phyloP scores from a whole-genome alignment of 1,140 invertebrate species.

The Drosophila bocqueti region DNA sequence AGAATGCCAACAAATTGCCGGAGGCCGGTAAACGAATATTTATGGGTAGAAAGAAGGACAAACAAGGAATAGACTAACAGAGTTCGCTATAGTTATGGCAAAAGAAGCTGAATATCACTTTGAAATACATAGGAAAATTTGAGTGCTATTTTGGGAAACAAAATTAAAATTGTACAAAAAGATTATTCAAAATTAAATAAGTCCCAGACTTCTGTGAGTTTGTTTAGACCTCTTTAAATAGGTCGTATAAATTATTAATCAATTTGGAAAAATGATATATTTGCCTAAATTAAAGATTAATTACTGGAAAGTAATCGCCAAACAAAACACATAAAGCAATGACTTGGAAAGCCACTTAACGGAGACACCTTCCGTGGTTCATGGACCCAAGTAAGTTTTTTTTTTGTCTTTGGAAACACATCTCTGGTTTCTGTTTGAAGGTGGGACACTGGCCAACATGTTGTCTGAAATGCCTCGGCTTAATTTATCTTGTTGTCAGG shows the following conservation, averaged over 20 bases:
- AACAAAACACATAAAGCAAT: background rate
- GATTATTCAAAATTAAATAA: too few species aligned
- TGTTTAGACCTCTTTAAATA: too few species aligned
- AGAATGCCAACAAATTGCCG: conserved; percentile 33
- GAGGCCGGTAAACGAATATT: conserved; percentile 30
- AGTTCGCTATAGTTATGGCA: background rate
- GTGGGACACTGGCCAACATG: conserved; percentile 30
- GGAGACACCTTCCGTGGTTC: conserved; percentile 10
- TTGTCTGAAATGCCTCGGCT: conserved; percentile 39
- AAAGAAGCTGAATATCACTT: background rate
- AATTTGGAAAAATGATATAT: background rate
- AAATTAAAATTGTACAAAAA: too few species aligned
- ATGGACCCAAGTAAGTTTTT: background rate
- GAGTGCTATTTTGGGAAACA: background rate
- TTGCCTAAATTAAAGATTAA: background rate
- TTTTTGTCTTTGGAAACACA: conserved; percentile 28
- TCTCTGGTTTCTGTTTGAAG: conserved; percentile 23
- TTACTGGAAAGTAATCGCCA: background rate
- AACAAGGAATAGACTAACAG: background rate
- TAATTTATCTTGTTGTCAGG: conserved; percentile 56
- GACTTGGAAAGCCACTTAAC: conserved; percentile 25
- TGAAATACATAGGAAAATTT: background rate
- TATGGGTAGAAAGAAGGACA: conserved; percentile 3
- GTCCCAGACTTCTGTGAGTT: too few species aligned
- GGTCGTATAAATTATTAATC: too few species aligned